Conservation (phyloP, 1,140 invertebrate species). For the Dryas iulia region DNA sequence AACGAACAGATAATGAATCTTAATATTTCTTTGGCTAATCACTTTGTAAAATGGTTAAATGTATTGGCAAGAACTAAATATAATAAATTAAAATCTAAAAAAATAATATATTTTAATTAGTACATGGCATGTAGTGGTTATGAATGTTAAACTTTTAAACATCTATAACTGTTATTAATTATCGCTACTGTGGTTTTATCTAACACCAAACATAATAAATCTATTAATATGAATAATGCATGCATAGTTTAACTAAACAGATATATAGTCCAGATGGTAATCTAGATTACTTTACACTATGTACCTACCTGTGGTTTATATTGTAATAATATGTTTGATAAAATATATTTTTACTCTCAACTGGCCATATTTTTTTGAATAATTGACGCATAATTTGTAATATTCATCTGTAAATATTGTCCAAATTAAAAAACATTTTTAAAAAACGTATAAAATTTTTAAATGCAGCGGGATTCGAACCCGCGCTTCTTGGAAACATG, state of each 20-base stretch:
- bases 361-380: not conserved
- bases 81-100: not conserved
- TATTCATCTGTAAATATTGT: not conserved
- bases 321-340: not conserved
- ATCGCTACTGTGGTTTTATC: not conserved
- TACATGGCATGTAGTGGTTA: not conserved
- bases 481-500: no score
- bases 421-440: no score
- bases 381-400: not conserved
- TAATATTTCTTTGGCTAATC: constrained; percentile 17
- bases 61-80: constrained; percentile 16
- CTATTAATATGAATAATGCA: not conserved
- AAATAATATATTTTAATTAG: not conserved
- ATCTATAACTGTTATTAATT: not conserved
- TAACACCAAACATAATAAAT: not conserved
- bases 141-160: not conserved
- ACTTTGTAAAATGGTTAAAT: constrained; percentile 14
- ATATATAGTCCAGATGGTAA: not conserved
- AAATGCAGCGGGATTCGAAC: no score
- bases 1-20: not conserved
- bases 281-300: not conserved
- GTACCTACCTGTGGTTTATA: not conserved
- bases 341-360: not conserved
- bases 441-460: no score
- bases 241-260: not conserved